Evolutionary conservation across 1,140 invertebrate genomes (phyloP).

Genomic region (Coenobita brevimanus): DNA sequence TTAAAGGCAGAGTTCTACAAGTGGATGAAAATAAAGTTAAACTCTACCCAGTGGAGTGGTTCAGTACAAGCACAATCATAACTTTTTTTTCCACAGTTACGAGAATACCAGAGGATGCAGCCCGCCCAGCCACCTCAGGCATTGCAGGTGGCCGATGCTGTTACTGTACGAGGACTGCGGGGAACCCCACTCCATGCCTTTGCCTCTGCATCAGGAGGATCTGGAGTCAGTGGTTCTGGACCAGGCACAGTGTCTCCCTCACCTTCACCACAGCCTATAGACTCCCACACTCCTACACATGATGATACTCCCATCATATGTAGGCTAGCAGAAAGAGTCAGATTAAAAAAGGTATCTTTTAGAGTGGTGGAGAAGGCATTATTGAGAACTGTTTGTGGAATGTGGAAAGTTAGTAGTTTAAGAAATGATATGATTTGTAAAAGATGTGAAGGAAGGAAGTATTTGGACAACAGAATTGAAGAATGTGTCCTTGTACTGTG

Average conservation of each 20-base stretch:
- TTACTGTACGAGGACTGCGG: conserved; percentile 49
- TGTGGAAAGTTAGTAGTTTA: too few relatives aligned
- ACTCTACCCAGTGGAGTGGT: too few relatives aligned
- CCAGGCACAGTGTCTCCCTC: conserved; percentile 49
- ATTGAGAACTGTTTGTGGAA: too few relatives aligned
- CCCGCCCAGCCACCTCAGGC: conserved; percentile 56
- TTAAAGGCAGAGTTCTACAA: too few relatives aligned
- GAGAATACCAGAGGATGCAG: conserved; percentile 61
- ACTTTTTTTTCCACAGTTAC: conserved; percentile 30
- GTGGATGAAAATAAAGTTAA: too few relatives aligned
- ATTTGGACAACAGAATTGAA: too few relatives aligned
- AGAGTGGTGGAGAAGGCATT: not conserved
- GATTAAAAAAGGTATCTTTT: conserved; percentile 38
- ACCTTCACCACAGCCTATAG: conserved; percentile 43
- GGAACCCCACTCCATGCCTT: conserved; percentile 36
- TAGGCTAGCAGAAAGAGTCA: conserved; percentile 65
- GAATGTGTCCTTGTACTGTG: too few relatives aligned
- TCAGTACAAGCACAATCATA: too few relatives aligned
- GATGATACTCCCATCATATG: conserved; percentile 68
- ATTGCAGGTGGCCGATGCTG: conserved; percentile 60
- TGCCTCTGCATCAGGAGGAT: conserved; percentile 38
- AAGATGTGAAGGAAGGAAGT: too few relatives aligned
- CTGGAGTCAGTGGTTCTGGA: conserved; percentile 45
- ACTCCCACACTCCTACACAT: conserved; percentile 49
- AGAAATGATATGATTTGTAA: too few relatives aligned